A percentile compares a stretch with the other conserved stretches of the same genome.
phyloP scores from a whole-genome alignment of 2,888 invertebrate species.

The Caenorhabditis wallacei region DNA sequence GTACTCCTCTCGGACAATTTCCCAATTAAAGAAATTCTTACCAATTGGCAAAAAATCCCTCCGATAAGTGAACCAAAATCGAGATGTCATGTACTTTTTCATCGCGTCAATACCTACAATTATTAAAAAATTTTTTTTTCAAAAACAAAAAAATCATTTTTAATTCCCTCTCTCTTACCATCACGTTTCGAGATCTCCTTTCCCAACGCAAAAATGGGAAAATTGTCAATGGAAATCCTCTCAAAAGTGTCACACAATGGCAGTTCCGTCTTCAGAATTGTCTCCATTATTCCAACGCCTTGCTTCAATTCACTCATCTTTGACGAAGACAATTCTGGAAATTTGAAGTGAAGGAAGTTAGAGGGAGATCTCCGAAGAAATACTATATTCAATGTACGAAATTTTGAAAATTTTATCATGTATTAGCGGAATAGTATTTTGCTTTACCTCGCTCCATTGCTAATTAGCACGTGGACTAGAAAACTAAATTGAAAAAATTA shows the following conservation, averaged over 20 bases:
- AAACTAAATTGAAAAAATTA: too few species aligned
- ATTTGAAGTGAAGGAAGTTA: slow-evolving; percentile 11
- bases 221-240: slow-evolving; percentile 64
- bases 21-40: too few species aligned
- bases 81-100: slow-evolving; percentile 91
- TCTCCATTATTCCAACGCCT: slow-evolving; percentile 73
- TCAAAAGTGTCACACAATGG: slow-evolving; percentile 74
- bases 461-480: too few species aligned
- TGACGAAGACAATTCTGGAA: too few species aligned
- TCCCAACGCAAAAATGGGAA: slow-evolving; percentile 72
- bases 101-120: slow-evolving; percentile 93
- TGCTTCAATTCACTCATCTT: slow-evolving; percentile 40
- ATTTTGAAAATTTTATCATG: too few species aligned
- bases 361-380: too few species aligned
- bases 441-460: too few species aligned
- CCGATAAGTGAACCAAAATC: slow-evolving; percentile 97
- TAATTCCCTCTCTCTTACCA: too few species aligned
- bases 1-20: too few species aligned
- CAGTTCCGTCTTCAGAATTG: slow-evolving; percentile 75
- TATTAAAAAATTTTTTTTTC: too few species aligned
- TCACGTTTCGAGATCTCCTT: slow-evolving; percentile 56
- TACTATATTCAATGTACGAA: too few species aligned
- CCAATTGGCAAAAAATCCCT: slow-evolving; percentile 95
- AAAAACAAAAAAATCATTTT: background rate
- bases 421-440: too few species aligned